A percentile compares a stretch with the other conserved stretches of the same genome.
Evolutionary conservation across 2,888 invertebrate species (phyloP).

Genomic region (Leptinotarsa tumamoca): DNA sequence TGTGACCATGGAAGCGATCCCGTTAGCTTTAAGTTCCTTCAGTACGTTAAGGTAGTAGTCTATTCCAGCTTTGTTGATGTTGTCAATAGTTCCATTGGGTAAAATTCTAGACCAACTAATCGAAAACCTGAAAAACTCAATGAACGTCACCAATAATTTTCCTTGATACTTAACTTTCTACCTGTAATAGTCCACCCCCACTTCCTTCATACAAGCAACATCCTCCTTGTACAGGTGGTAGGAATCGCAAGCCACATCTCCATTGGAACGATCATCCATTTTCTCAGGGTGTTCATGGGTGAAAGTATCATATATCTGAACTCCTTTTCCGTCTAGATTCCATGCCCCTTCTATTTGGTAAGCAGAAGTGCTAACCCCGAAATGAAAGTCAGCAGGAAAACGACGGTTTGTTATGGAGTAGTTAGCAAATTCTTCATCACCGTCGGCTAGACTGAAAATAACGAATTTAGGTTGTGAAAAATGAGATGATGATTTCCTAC

Average conservation of each 20-base stretch:
- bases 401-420: slow-evolving; percentile 41
- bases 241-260: slow-evolving; percentile 76
- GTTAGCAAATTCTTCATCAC: slow-evolving; percentile 38
- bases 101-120: slow-evolving; percentile 62
- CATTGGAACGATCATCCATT: slow-evolving; percentile 64
- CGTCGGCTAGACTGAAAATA: slow-evolving; percentile 33
- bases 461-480: too few species aligned
- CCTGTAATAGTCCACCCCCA: slow-evolving; percentile 71
- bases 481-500: too few species aligned
- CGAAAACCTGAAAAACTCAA: slow-evolving; percentile 55
- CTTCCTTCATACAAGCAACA: slow-evolving; percentile 69
- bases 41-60: slow-evolving; percentile 46
- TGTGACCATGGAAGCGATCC: slow-evolving; percentile 70
- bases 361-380: slow-evolving; percentile 57
- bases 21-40: slow-evolving; percentile 65
- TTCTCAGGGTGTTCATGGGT: slow-evolving; percentile 37
- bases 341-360: slow-evolving; percentile 58
- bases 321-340: slow-evolving; percentile 55
- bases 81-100: slow-evolving; percentile 69
- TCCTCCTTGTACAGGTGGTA: slow-evolving; percentile 76
- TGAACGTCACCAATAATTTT: not conserved
- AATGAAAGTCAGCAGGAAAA: slow-evolving; percentile 48
- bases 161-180: not conserved
- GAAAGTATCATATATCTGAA: slow-evolving; percentile 47
- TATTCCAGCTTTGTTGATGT: slow-evolving; percentile 67